Evolutionary conservation across 2,888 invertebrate species (phyloP), one percentile per base, ranked within the genome.

Genomic region (Lycia hirtaria): DNA sequence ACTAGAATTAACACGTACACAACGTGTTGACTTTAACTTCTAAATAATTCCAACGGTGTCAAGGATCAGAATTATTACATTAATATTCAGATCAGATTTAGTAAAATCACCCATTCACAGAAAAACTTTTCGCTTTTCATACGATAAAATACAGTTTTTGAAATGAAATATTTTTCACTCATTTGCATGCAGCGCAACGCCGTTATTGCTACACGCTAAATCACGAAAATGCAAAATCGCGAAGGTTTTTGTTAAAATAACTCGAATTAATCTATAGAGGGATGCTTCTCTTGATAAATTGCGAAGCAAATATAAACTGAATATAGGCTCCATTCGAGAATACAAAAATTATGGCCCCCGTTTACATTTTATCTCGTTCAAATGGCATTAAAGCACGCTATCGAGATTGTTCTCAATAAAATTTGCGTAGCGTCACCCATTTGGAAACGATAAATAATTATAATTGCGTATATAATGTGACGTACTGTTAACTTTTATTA

Each of bases 361-460:
- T 83, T 81, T 76, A 71, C 72, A 80, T 84, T 85, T 83, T 84
- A 85, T 88, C 81, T 83, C 80, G 73, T 72, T 74, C 76, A 75
- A 82, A 74, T 78, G 73, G 77, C 74, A 78, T 80, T 73, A 81
- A 66, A 69, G 69, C 68, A 81, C 86, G 87, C 85, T 90, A 91
- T 89, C 83, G 85, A 81, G 85, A 90, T 90, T 89, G 86, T 79
- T 82, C 76, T 81, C 85, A 77, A 89, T 88, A 76, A 83, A 86
- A 85, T 84, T 85, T 83, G 76, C 80, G 74, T 82, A 82, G 79
- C 77, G 72, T 75, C 72, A 68, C 70, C 68, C 79, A 74, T 82
- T 79, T 82, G 81, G 78, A 76, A 75, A 89, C 87, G 85, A 86
- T 88, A 88, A 86, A 88, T 88, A 86, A 71, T 75, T 71, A 74